phyloP scores from a whole-genome alignment of 1,140 invertebrate species.

The Matsumurasca onukii region DNA sequence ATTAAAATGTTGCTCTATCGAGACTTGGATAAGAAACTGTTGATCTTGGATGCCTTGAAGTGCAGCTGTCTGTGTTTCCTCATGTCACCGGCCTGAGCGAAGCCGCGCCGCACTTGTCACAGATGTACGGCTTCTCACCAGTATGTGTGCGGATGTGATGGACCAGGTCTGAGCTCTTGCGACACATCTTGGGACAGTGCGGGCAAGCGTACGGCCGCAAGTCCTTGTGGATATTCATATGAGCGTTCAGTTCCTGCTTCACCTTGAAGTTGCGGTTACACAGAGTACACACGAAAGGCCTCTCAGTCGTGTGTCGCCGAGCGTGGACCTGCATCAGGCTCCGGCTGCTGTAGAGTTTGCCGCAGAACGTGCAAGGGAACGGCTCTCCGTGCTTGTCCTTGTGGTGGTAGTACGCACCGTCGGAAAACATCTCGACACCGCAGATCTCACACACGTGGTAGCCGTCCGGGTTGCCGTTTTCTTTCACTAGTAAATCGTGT shows the following conservation, averaged over 20 bases:
- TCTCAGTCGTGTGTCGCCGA: conserved; percentile 47
- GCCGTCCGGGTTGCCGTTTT: conserved; percentile 11
- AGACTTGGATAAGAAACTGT: background rate
- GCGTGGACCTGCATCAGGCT: conserved; percentile 41
- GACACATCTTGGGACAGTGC: conserved; percentile 58
- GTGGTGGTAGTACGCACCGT: conserved; percentile 27
- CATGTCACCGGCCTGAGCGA: conserved; percentile 40
- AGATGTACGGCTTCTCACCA: conserved; percentile 59
- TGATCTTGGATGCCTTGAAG: conserved; percentile 17
- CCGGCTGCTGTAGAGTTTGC: conserved; percentile 34
- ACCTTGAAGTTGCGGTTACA: conserved; percentile 51
- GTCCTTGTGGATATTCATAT: conserved; percentile 53
- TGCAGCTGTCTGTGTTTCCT: conserved; percentile 39
- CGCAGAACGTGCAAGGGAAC: conserved; percentile 33
- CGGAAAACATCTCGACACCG: conserved; percentile 7
- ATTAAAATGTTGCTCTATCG: background rate
- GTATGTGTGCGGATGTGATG: conserved; percentile 56
- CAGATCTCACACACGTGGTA: conserved; percentile 31
- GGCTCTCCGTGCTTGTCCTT: conserved; percentile 36
- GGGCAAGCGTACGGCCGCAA: conserved; percentile 51
- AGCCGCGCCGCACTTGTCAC: conserved; percentile 46
- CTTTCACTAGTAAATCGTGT: conserved; percentile 7
- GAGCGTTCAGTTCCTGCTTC: conserved; percentile 50
- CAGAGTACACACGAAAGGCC: conserved; percentile 51
- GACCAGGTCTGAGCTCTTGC: conserved; percentile 54